These are phyloP conservation scores for Orthosia gothica DNA, from an alignment of 2,888 invertebrate genomes.

Conservation along the genomic window DNA sequence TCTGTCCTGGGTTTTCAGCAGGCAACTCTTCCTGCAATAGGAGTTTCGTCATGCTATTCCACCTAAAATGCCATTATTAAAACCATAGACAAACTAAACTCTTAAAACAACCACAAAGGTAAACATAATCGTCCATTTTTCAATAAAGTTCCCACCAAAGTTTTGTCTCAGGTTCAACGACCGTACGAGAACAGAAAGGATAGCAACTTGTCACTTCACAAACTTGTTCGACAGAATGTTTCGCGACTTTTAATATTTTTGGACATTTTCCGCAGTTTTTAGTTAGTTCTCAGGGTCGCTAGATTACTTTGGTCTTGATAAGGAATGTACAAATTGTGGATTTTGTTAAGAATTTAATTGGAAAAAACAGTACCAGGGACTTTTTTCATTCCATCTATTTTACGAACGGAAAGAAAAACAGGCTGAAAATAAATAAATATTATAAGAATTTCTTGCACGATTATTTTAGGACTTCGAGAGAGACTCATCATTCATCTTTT, in stretches of 20 bases:
- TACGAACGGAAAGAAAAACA: no score
- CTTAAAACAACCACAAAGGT: no score
- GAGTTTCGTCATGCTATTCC: not conserved
- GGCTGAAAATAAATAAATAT: no score
- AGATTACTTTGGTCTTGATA: constrained; percentile 16
- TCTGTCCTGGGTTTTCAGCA: no score
- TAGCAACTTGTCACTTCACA: constrained; percentile 48
- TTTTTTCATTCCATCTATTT: not conserved
- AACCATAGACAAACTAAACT: not conserved
- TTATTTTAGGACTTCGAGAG: no score
- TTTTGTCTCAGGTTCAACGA: constrained; percentile 45
- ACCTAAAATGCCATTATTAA: not conserved
- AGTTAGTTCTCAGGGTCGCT: constrained; percentile 22
- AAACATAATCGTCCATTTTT: not conserved
- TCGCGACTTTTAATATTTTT: constrained; percentile 21
- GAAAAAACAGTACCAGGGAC: not conserved
- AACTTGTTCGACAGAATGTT: constrained; percentile 50
- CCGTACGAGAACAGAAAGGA: constrained; percentile 60
- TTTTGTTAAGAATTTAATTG: constrained; percentile 15
- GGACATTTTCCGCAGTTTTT: constrained; percentile 20
- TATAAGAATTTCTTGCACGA: no score
- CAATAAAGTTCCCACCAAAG: not conserved
- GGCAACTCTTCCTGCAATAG: no score
- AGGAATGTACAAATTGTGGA: constrained; percentile 2
- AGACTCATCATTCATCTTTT: no score